Evolutionary conservation across 2,113 vertebrate genomes (phyloP).

Genomic region (Montifringilla adamsi): DNA sequence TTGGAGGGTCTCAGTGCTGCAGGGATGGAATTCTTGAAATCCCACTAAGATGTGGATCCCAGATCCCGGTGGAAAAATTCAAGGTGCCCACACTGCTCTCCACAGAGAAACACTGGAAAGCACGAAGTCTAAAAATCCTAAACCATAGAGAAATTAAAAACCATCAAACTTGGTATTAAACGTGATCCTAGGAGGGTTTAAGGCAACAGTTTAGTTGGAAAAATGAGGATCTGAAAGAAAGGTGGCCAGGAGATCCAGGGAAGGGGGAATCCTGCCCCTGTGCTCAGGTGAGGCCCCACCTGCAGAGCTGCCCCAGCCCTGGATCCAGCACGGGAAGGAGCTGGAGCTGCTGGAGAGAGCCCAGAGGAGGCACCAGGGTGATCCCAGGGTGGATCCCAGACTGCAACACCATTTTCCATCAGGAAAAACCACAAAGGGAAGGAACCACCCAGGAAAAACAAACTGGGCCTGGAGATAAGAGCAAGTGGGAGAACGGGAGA

Average conservation of each 20-base stretch:
- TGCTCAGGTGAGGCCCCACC: background rate
- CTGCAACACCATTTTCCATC: background rate
- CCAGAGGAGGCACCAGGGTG: background rate
- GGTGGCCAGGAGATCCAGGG: background rate
- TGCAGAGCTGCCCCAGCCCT: background rate
- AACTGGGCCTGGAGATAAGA: background rate
- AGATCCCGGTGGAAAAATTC: background rate
- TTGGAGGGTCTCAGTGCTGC: background rate
- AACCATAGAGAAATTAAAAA: background rate
- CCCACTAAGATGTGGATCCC: too few species aligned
- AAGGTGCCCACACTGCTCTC: background rate
- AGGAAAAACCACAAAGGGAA: background rate
- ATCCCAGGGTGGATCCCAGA: background rate
- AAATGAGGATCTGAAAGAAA: background rate
- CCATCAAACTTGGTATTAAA: background rate
- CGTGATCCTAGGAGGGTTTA: background rate
- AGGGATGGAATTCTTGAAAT: background rate
- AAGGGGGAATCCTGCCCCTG: background rate
- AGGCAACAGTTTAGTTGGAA: background rate
- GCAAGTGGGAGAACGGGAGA: background rate
- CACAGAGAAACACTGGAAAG: background rate
- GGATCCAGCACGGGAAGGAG: background rate
- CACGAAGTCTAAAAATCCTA: rapidly evolving
- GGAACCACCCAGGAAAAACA: conserved; percentile 11
- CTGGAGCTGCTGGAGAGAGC: background rate